Base-by-base conservation (phyloP, 2,113 vertebrate species). In the Antennarius striatus region DNA sequence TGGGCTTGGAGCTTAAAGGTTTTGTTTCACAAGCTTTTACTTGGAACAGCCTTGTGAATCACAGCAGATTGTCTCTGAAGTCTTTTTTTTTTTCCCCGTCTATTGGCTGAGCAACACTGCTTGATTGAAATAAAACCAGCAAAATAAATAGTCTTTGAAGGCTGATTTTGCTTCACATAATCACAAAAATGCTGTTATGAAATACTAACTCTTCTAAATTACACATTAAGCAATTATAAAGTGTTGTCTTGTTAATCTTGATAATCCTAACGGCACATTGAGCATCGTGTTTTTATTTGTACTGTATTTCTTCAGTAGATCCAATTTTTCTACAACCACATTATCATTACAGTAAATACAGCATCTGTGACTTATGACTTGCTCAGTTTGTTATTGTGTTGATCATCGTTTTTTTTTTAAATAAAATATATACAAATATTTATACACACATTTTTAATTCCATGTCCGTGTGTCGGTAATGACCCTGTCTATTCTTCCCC, bases 1-100 rank as follows among this genome's bases (percentile, higher is more conserved):
- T 81, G 71, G 56, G 61, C 58, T 29, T 75, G 56, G 77, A 77
- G 73, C 56, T 71, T 45, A 22, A 57, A 67, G 59, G 60, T 66
- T 58, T 78, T 63, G 48, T 30, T 65, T 46, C 49, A 49, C 61
- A 69, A 79, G 71, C 67, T 71, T 86, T 75, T 71, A 39, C 64
- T 71, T 69, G 59, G 56, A 70, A 57, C 69, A 48, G 63, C 54
- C 56, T 22, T 70, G 60, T 72, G 64, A 80, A 61, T 55, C 6
- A n/a, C 75, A 71, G 52, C 83, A 63, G 63, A 63, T 30, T 54
- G 68, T 29, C 43, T 73, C 64, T 76, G 66, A 77, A 63, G 71
- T 65, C n/a, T 67, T 65, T 59, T 61, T 56, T 8, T 50, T 60
- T 30, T 49, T 15, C 29, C 3, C 56, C 47, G 61, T 63, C 54